Conservation (phyloP, 2,113 vertebrate species). For the Ariopsis seemanni region DNA sequence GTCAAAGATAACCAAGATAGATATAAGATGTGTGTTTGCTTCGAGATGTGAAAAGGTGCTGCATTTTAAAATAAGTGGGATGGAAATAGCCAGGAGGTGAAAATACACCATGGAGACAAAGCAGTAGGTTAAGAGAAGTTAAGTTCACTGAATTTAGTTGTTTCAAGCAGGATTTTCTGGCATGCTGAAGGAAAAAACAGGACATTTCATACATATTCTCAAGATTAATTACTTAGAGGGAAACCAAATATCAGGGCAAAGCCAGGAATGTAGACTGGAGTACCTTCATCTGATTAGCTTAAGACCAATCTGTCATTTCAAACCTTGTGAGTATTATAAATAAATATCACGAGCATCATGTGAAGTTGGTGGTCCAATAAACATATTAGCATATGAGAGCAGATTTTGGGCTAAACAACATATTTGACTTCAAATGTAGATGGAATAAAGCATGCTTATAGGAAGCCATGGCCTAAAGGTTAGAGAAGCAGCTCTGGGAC, state of each 20-base stretch:
- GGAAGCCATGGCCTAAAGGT: too few species aligned
- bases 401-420: background rate
- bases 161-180: background rate
- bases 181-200: background rate
- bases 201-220: background rate
- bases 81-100: constrained; percentile 6
- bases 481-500: too few species aligned
- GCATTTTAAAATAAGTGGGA: background rate
- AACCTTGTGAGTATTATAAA: background rate
- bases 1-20: background rate
- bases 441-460: background rate
- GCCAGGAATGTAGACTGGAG: background rate
- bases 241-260: background rate
- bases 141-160: constrained; percentile 11
- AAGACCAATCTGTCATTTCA: background rate
- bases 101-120: background rate
- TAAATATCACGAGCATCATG: background rate
- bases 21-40: background rate
- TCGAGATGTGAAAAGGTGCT: background rate
- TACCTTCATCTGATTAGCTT: background rate
- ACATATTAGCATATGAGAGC: too few species aligned
- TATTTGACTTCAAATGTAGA: background rate
- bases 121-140: background rate
- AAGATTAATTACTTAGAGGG: background rate
- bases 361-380: background rate